Evolutionary conservation across 2,888 invertebrate genomes (phyloP).

Genomic region (Chelonus formosanus): DNA sequence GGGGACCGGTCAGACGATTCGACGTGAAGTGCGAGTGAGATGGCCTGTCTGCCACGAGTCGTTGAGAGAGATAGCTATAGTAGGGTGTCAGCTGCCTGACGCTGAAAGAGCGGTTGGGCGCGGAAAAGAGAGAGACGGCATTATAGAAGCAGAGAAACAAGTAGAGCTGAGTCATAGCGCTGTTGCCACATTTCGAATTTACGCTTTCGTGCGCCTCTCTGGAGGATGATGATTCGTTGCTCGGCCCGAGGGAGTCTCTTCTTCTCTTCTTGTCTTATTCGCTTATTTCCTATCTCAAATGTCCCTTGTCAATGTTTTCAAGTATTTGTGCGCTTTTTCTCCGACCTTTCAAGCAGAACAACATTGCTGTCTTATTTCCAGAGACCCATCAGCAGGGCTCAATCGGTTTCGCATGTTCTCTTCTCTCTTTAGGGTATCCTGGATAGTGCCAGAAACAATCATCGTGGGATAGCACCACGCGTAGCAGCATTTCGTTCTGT

Average conservation of each 20-base stretch:
- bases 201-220: conserved; percentile 41
- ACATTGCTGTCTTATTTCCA: conserved; percentile 4
- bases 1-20: conserved; percentile 36
- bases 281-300: conserved; percentile 18
- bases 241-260: conserved; percentile 10
- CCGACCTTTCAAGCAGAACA: conserved; percentile 33
- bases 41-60: conserved; percentile 13
- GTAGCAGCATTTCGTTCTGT: conserved; percentile 12
- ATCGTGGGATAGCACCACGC: conserved; percentile 15
- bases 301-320: not conserved
- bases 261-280: conserved; percentile 19
- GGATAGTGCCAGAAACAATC: not conserved
- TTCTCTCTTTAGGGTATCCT: too few relatives aligned
- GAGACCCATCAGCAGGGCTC: not conserved
- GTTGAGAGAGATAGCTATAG: conserved; percentile 34
- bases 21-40: conserved; percentile 25
- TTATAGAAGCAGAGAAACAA: conserved; percentile 42
- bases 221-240: conserved; percentile 24
- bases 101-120: conserved; percentile 40
- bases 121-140: conserved; percentile 36
- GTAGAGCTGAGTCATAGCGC: conserved; percentile 63
- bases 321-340: conserved; percentile 4
- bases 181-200: conserved; percentile 60
- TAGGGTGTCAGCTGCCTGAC: conserved; percentile 61
- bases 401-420: conserved; percentile 3